phyloP scores from a whole-genome alignment of 1,140 invertebrate genomes.

The Epicauta chinensis region DNA sequence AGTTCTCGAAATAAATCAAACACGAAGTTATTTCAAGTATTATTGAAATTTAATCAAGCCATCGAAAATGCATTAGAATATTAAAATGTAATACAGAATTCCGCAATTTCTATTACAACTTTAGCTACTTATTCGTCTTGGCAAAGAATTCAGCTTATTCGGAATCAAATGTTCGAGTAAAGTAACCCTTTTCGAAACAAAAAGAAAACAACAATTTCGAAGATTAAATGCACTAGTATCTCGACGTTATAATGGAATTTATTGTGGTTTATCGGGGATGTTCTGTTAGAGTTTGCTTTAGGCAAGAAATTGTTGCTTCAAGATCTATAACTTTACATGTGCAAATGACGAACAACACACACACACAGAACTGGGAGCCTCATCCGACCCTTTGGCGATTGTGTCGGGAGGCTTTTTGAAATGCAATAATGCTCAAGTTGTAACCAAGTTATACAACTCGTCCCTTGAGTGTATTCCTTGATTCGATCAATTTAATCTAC shows the following conservation, averaged over 20 bases:
- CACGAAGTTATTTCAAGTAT: constrained; percentile 12
- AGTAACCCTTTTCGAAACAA: no score
- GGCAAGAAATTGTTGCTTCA: constrained; percentile 3
- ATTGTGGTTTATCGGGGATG: constrained; percentile 2
- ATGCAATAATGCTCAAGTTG: no score
- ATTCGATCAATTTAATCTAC: no score
- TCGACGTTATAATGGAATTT: constrained; percentile 7
- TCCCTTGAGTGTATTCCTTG: no score
- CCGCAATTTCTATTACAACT: not conserved
- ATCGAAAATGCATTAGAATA: constrained; percentile 9
- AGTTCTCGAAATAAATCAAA: no score
- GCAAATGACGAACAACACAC: constrained; percentile 2
- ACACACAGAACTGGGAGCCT: no score
- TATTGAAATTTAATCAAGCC: constrained; percentile 15
- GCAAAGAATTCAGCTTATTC: not conserved
- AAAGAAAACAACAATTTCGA: no score
- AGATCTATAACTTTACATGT: constrained; percentile 5
- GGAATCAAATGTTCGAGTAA: no score
- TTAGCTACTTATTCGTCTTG: constrained; percentile 6
- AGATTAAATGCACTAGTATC: no score
- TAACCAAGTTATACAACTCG: not conserved
- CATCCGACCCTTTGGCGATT: no score
- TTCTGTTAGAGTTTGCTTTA: not conserved
- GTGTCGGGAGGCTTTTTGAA: no score
- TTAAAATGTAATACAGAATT: constrained; percentile 12